These are phyloP conservation scores for Ageneiosus marmoratus DNA, from an alignment of 2,113 vertebrate genomes.

Conservation along the genomic window DNA sequence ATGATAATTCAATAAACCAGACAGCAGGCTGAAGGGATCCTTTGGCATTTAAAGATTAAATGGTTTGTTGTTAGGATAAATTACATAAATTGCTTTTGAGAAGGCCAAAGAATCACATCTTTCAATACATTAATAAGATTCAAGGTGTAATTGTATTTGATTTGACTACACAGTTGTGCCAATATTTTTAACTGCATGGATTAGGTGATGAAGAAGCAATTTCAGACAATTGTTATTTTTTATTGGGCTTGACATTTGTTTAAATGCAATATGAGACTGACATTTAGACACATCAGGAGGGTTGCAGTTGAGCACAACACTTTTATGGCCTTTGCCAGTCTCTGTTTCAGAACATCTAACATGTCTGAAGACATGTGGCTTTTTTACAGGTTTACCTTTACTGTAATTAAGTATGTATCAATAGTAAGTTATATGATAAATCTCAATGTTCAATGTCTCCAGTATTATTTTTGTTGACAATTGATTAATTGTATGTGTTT, in stretches of 20 bases:
- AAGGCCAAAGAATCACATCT: conserved; percentile 7
- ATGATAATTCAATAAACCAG: conserved; percentile 33
- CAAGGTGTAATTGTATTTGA: neutral
- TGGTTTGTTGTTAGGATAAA: neutral
- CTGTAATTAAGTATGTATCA: neutral
- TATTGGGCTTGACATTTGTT: conserved; percentile 38
- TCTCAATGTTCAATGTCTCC: neutral
- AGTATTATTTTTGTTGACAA: neutral
- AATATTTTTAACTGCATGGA: neutral
- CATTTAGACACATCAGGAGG: conserved; percentile 35
- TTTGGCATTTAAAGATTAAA: conserved; percentile 32
- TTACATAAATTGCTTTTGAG: conserved; percentile 5
- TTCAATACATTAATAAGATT: conserved; percentile 4
- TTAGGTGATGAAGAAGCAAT: neutral
- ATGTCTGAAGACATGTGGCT: neutral
- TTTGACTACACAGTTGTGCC: neutral
- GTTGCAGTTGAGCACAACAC: neutral
- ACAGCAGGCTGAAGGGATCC: neutral
- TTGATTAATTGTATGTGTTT: no score
- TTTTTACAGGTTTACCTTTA: neutral
- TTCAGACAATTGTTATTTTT: neutral
- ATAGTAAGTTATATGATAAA: neutral
- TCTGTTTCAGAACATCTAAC: neutral
- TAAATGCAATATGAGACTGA: conserved; percentile 31
- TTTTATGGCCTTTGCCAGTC: neutral